Evolutionary conservation across 1,140 invertebrate species (phyloP).

Genomic region (Chironomus striatipennis): DNA sequence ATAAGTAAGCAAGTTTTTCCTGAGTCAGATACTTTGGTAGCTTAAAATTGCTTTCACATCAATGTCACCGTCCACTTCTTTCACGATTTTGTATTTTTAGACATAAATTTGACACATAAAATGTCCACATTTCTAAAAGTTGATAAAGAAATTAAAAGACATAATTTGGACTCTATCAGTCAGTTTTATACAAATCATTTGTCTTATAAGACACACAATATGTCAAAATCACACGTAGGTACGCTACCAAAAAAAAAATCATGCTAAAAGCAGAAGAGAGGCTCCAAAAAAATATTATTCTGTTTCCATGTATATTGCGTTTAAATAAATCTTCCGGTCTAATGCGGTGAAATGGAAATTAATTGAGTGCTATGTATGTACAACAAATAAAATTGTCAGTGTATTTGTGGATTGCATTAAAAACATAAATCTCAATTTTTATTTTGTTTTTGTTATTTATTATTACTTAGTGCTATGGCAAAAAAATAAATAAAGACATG

Average conservation of each 20-base stretch:
- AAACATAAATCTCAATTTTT: slow-evolving; percentile 3
- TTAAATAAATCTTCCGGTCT: slow-evolving; percentile 23
- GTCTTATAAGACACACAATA: no score
- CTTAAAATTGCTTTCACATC: no score
- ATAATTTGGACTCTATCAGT: no score
- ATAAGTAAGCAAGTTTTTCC: no score
- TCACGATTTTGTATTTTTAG: no score
- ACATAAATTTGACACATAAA: no score
- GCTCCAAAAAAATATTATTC: slow-evolving; percentile 15
- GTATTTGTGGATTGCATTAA: neutral
- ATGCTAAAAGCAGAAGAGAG: neutral
- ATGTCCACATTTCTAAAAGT: no score
- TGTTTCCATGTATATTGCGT: neutral
- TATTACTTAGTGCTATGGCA: neutral
- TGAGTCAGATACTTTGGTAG: no score
- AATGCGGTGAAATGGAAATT: slow-evolving; percentile 23
- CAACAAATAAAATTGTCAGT: neutral
- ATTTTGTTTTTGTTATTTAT: neutral
- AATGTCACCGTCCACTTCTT: no score
- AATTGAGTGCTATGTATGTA: slow-evolving; percentile 12
- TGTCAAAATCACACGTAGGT: neutral
- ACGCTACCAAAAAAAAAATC: neutral
- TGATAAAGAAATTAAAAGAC: no score
- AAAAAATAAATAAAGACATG: neutral
- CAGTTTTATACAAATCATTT: no score